Conservation (phyloP, 2,113 vertebrate species). For the Ophthalmolycus amberensis region DNA sequence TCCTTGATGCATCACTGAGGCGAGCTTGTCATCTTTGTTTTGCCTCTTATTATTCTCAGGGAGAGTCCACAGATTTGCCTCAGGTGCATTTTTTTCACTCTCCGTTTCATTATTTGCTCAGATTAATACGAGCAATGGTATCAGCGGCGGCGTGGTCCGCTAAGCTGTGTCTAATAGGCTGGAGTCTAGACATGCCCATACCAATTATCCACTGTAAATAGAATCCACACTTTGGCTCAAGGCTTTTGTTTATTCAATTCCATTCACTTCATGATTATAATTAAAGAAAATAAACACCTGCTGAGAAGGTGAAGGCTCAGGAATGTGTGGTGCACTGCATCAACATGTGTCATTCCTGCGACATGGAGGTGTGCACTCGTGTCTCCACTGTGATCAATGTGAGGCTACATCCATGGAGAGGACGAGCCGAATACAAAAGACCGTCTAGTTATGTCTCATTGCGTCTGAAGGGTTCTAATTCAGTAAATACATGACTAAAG, state of each 20-base stretch:
- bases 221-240: conserved; percentile 78
- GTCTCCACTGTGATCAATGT: neutral
- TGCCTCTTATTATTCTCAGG: conserved; percentile 64
- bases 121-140: conserved; percentile 80
- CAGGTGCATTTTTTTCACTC: conserved; percentile 73
- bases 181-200: conserved; percentile 80
- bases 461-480: neutral
- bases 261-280: conserved; percentile 78
- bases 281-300: conserved; percentile 76
- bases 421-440: neutral
- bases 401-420: neutral
- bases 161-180: conserved; percentile 86
- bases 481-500: neutral
- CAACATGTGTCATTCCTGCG: conserved; percentile 19
- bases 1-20: conserved; percentile 56
- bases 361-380: neutral
- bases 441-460: neutral
- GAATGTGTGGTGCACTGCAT: conserved; percentile 2
- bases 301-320: conserved; percentile 42
- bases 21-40: conserved; percentile 66
- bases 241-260: conserved; percentile 83
- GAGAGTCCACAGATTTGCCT: conserved; percentile 76
- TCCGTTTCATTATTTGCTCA: conserved; percentile 81
- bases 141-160: conserved; percentile 70
- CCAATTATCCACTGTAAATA: conserved; percentile 87